Conservation (phyloP, 35 echinoderm and acorn worm species). For the Stichopus chloronotus region DNA sequence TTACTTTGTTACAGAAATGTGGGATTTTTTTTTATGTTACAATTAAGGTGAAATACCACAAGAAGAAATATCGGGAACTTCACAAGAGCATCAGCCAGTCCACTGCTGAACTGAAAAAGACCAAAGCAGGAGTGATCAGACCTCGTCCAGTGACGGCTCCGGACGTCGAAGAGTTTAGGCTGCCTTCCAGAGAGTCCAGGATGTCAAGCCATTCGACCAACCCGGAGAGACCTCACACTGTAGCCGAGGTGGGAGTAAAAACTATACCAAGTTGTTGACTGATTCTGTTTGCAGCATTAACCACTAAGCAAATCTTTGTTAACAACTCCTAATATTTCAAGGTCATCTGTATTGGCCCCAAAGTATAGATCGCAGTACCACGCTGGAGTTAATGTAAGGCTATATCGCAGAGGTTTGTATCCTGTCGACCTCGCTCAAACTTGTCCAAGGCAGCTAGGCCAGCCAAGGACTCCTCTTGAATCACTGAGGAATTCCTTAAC, state of each 20-base stretch:
- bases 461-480: no score
- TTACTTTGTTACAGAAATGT: background rate
- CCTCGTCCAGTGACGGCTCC: constrained; percentile 74
- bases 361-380: no score
- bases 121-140: constrained; percentile 83
- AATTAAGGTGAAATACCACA: constrained; percentile 80
- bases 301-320: no score
- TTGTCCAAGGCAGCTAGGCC: no score
- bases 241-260: constrained; percentile 70
- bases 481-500: no score
- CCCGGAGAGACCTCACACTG: constrained; percentile 77
- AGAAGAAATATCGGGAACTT: constrained; percentile 77
- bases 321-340: no score
- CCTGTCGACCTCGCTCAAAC: no score
- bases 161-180: constrained; percentile 68
- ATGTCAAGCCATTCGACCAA: constrained; percentile 40
- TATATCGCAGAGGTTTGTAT: no score
- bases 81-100: constrained; percentile 82
- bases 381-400: no score
- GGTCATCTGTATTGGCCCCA: no score
- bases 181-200: constrained; percentile 31
- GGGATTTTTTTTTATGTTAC: background rate
- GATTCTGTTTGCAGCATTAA: no score
- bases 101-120: constrained; percentile 65
- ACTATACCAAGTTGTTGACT: background rate